Evolutionary conservation across 2,797 vertebrate genomes (phyloP), one percentile per base, ranked within the genome.

Genomic region (Muscicapa comitata): DNA sequence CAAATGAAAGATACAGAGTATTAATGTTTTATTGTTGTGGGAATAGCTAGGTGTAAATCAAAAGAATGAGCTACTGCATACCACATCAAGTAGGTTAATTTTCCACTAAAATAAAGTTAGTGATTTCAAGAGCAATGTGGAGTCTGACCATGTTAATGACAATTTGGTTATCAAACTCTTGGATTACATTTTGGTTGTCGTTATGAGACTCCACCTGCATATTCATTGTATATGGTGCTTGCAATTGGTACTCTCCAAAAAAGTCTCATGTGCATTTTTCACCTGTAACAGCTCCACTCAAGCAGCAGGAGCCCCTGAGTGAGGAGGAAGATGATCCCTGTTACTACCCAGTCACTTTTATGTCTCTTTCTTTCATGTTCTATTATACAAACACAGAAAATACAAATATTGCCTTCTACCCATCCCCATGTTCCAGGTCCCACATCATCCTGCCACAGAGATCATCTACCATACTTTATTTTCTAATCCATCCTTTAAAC

Each of bases 1-100:
- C 67, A 95, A 95, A 73, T 21, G 31, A 79, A 94, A 88, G 53
- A 76, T 79, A 85, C 68, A 53, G 40, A 63, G 18, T 70, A 73
- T 82, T 79, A 70, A 85, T 87, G 42, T 85, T 92, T 86, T 71
- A 87, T 92, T 87, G 57, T 43, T 91, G 74, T 91, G 71, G 66
- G 59, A 92, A 84, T 79, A 91, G 54, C 50, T 65, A 65, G 38
- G 55, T 70, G 24, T 66, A 92, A 94, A 86, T 79, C 83, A 85
- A 86, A 95, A 88, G 58, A 88, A 86, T 29, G 54, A 92, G 59
- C 25, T 58, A 19, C 28, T 66, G 35, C 23, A 42, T 37, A 38
- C 16, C 17, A 43, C 53, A 68, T 66, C 40, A 65, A 73, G 40
- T 28, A 51, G 20, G 40, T 59, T 74, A 73, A 88, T 90, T 91